Evolutionary conservation across 1,140 invertebrate genomes (phyloP), one percentile per base, ranked within the genome.

Genomic region (Harlomillsia oculata): DNA sequence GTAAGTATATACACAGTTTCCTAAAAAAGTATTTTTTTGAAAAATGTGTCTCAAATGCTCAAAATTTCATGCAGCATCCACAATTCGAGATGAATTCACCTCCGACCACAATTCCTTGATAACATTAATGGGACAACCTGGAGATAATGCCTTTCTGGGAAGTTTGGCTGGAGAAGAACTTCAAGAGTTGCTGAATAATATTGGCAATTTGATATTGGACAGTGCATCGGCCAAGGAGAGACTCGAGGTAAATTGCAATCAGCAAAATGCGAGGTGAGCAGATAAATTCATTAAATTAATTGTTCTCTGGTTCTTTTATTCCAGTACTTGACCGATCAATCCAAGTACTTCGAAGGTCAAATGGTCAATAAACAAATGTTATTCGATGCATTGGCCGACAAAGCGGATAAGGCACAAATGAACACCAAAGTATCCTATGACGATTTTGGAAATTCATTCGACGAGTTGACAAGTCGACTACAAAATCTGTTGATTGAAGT

Each of bases 361-460:
- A 85, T 71, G 75, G 82, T 18, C 77, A 84, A 60, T 77, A 79
- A 53, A 77, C 79, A 62, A 80, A 82, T 63, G 60, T 71, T 84
- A 59, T 77, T 81, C 43, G 79, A 83, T 46, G 76, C 80, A 1
- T 70, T 85, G 56, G 80, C 81, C 0, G 79, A 82, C 20, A 85
- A 85, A 70, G 82, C 82, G 0, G 82, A 85, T 66, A 71, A 79
- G 39, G 72, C 75, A 2, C 70, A 77, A 52, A 70, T 85, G 40
- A 78, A 81, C 21, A 75, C 78, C 3, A 85, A 85, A 64, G 82
- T 85, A 3, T 84, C 82, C 0, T 74, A 79, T 50, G 81, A 84
- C 32, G 78, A 82, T 63, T 80, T 85, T 63, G 79, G 82, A 49
- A 72, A 77, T 25, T 77, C 79, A 21, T 81, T 79, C 57, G 78